These are phyloP conservation scores for Adrianichthys oophorus DNA, from an alignment of 2,797 vertebrate species.

Conservation along the genomic window DNA sequence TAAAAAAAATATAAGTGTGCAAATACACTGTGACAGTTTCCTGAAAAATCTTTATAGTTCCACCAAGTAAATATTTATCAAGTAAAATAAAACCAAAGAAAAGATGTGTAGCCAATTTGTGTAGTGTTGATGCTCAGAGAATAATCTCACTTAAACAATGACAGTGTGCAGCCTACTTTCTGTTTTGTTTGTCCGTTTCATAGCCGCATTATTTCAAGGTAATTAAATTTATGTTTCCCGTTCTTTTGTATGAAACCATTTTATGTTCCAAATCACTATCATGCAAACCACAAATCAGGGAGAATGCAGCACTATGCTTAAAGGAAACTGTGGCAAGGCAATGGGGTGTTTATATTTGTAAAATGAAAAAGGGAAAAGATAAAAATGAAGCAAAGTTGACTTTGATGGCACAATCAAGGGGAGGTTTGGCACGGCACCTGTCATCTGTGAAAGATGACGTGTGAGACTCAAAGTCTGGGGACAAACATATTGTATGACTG, in stretches of 20 bases:
- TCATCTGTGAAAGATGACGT: conserved; percentile 36
- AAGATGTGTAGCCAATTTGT: too few species aligned
- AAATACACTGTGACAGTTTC: too few species aligned
- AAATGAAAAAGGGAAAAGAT: conserved; percentile 11
- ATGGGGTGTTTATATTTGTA: conserved; percentile 1
- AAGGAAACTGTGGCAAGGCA: conserved; percentile 6
- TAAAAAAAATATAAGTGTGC: too few species aligned
- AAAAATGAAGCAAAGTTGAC: conserved; percentile 39
- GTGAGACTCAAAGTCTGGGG: conserved; percentile 21
- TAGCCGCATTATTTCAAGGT: too few species aligned
- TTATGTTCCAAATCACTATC: neutral
- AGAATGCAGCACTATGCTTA: conserved; percentile 7
- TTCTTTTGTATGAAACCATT: conserved; percentile 4
- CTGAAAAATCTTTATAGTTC: too few species aligned
- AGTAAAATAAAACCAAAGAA: too few species aligned
- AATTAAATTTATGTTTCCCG: neutral
- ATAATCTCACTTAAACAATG: too few species aligned
- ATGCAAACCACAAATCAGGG: neutral
- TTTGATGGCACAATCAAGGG: conserved; percentile 18
- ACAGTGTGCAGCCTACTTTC: too few species aligned
- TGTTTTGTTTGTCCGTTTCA: too few species aligned
- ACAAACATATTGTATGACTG: conserved; percentile 3
- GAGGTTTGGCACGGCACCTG: conserved; percentile 26
- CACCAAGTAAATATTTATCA: too few species aligned
- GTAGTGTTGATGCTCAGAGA: too few species aligned